Base-by-base conservation (phyloP, 2,888 invertebrate genomes). In the Endotricha flammealis region DNA sequence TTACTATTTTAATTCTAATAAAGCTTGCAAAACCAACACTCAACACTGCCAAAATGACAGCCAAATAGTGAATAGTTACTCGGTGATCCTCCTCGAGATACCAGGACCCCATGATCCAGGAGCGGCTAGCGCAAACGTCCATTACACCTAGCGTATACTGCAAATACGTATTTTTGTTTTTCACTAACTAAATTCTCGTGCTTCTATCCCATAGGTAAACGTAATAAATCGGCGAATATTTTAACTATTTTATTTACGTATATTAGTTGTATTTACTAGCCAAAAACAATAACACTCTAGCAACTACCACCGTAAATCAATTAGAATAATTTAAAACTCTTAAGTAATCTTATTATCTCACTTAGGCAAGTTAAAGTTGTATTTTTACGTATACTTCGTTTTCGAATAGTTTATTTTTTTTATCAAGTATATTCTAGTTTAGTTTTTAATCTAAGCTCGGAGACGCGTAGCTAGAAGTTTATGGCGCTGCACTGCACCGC, bases 331-430 rank as follows among this genome's bases (percentile, higher is more conserved):
- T 85, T 85, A 85, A 80, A 82, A 78, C 55, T 72, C 76, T 81
- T 82, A 82, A 78, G 64, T 79, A 75, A 64, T 65, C 81, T 83
- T 86, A 85, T 73, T 73, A 79, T 85, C 82, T 85, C 83, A 86
- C 85, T 85, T 85, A 85, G 85, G 83, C 83, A 85, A 86, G 82
- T 83, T 85, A 85, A 85, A 85, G 81, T 82, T 82, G 82, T 81
- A 66, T 80, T 72, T 75, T 85, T 82, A 85, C 86, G 86, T 86
- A 86, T 86, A 86, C 86, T 76, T 85, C 83, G 82, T 82, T 83
- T 82, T 82, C 78, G 64, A 81, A 80, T 82, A 79, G 76, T 64
- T 68, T 76, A n/a, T n/a, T n/a, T 57, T 57, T 59, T 56, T 50
- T 62, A 58, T 75, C 64, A 58, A 66, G 57, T 72, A 66, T 66